These are phyloP conservation scores for Saturnia pavonia DNA, from an alignment of 2,888 invertebrate genomes.

Conservation along the genomic window DNA sequence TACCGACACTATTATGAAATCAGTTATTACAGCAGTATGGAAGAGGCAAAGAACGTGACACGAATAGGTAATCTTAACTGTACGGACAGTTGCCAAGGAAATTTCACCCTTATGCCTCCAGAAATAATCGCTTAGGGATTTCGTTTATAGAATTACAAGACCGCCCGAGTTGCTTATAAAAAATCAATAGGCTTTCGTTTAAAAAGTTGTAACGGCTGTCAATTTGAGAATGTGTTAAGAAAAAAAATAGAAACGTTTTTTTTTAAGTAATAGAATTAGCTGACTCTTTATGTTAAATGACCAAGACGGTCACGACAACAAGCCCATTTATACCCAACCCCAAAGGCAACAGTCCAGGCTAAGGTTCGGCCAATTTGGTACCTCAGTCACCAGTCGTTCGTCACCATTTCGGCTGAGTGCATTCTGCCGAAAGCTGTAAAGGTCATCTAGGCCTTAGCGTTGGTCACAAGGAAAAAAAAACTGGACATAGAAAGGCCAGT, in stretches of 20 bases:
- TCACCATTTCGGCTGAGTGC: too few species aligned
- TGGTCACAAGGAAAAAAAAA: too few species aligned
- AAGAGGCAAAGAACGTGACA: slow-evolving; percentile 30
- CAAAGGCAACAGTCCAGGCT: background rate
- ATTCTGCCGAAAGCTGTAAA: too few species aligned
- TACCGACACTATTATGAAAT: slow-evolving; percentile 34
- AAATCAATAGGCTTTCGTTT: slow-evolving; percentile 25
- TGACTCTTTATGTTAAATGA: background rate
- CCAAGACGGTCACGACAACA: background rate
- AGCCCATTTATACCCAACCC: background rate
- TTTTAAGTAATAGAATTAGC: background rate
- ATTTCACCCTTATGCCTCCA: background rate
- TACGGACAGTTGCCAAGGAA: background rate
- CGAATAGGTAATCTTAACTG: slow-evolving; percentile 26
- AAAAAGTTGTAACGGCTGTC: slow-evolving; percentile 22
- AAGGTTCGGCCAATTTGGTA: too few species aligned
- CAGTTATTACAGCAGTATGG: slow-evolving; percentile 35
- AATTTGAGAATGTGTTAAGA: slow-evolving; percentile 15
- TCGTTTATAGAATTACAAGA: slow-evolving; percentile 21
- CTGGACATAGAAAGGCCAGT: too few species aligned
- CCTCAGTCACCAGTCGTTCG: too few species aligned
- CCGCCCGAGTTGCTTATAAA: slow-evolving; percentile 12
- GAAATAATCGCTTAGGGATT: background rate
- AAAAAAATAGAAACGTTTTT: background rate
- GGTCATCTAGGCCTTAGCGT: too few species aligned